Percentiles rank a stretch among this genome's conserved stretches.
These are phyloP conservation scores for Amphiprion percula DNA, from an alignment of 2,113 vertebrate species.

Conservation along the genomic window DNA sequence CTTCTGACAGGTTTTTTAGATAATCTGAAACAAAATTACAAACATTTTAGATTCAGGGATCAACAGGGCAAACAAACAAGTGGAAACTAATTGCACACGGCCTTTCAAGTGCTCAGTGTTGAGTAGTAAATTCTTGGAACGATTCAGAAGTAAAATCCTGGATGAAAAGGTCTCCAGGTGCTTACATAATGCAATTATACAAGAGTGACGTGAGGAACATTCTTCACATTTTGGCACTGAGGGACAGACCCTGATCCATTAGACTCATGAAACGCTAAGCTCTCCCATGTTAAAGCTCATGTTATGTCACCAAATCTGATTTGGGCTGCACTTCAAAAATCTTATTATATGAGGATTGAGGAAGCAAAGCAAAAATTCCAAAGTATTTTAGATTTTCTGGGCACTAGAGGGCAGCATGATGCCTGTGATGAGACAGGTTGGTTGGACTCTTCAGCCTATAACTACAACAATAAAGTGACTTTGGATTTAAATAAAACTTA, in stretches of 20 bases:
- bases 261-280: conserved; percentile 46
- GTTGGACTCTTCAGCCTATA: background rate
- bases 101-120: conserved; percentile 28
- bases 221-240: conserved; percentile 56
- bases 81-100: background rate
- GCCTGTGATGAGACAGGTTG: background rate
- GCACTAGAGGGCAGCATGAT: conserved; percentile 70
- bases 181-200: conserved; percentile 62
- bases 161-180: conserved; percentile 47
- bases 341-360: conserved; percentile 38
- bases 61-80: background rate
- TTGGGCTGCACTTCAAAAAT: conserved; percentile 53
- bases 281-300: conserved; percentile 48
- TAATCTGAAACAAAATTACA: conserved; percentile 88
- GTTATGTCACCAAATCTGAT: conserved; percentile 73
- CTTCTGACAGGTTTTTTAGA: conserved; percentile 92
- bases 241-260: conserved; percentile 24
- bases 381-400: background rate
- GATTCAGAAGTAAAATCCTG: conserved; percentile 51
- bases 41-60: background rate
- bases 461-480: background rate
- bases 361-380: conserved; percentile 16
- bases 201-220: conserved; percentile 55
- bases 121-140: conserved; percentile 51
- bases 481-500: background rate